phyloP scores from a whole-genome alignment of 2,888 invertebrate species.

The Leptura quadrifasciata region DNA sequence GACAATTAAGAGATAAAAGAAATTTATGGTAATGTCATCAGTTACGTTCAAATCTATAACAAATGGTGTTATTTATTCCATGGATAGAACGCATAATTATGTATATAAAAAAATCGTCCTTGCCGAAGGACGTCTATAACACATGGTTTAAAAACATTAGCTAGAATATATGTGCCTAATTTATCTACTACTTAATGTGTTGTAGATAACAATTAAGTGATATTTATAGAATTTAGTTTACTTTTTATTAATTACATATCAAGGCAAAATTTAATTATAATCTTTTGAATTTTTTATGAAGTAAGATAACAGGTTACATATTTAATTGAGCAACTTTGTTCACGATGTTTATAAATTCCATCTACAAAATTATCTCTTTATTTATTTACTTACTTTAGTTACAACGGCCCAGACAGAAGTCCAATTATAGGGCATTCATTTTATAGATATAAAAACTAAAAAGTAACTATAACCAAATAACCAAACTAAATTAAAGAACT shows the following conservation, averaged over 20 bases:
- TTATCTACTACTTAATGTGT: too few relatives aligned
- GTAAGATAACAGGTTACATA: neutral
- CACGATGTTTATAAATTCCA: too few relatives aligned
- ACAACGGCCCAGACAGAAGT: too few relatives aligned
- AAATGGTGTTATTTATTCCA: conserved; percentile 9
- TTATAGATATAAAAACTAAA: too few relatives aligned
- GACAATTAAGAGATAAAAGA: neutral
- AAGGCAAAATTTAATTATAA: neutral
- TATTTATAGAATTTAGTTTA: neutral
- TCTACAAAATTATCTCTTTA: too few relatives aligned
- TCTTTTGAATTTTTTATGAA: neutral
- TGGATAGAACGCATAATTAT: neutral
- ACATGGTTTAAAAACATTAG: neutral
- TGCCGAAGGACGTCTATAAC: conserved; percentile 19
- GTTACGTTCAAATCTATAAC: neutral
- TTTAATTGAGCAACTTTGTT: too few relatives aligned
- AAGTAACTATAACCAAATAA: too few relatives aligned
- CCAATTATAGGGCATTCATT: too few relatives aligned
- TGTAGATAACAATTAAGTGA: neutral
- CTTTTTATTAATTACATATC: neutral
- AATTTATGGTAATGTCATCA: neutral
- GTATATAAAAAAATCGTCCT: conserved; percentile 7
- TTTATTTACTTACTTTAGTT: too few relatives aligned
- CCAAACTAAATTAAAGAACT: too few relatives aligned
- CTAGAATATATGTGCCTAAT: neutral